Evolutionary conservation across 2,888 invertebrate genomes (phyloP).

Genomic region (Habrosyne pyritoides): DNA sequence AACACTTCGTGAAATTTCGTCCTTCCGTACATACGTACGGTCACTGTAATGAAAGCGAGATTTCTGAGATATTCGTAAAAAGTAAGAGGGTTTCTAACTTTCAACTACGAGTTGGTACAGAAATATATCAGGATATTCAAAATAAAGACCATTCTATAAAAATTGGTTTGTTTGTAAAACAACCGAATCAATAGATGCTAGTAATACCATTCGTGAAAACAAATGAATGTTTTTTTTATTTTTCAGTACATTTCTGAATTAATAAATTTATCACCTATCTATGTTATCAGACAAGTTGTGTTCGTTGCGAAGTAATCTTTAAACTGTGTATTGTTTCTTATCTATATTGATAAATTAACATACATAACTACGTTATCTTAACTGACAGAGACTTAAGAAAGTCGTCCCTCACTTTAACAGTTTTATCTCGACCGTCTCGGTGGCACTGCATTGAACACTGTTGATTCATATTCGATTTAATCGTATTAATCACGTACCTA

Average conservation of each 20-base stretch:
- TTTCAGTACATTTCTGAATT: not conserved
- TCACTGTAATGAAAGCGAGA: too few species aligned
- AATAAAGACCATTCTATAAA: too few species aligned
- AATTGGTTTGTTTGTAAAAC: too few species aligned
- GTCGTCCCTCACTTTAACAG: constrained; percentile 62
- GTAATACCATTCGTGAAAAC: too few species aligned
- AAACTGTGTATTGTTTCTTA: constrained; percentile 69
- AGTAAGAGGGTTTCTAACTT: too few species aligned
- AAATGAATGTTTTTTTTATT: not conserved
- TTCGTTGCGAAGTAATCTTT: constrained; percentile 65
- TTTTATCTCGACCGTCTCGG: constrained; percentile 61
- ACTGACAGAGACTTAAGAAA: constrained; percentile 69
- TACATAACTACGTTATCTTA: constrained; percentile 69
- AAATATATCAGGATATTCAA: too few species aligned
- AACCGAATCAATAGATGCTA: too few species aligned
- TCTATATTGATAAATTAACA: constrained; percentile 79
- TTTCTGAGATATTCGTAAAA: too few species aligned
- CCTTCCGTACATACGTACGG: too few species aligned
- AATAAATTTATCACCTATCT: constrained; percentile 18
- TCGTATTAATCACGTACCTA: constrained; percentile 45
- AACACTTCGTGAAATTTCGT: too few species aligned
- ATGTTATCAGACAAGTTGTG: constrained; percentile 54
- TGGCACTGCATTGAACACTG: constrained; percentile 53
- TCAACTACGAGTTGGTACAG: too few species aligned
- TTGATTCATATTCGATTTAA: constrained; percentile 35